Evolutionary conservation across 2,797 vertebrate species (phyloP).

Genomic region (Falco peregrinus): DNA sequence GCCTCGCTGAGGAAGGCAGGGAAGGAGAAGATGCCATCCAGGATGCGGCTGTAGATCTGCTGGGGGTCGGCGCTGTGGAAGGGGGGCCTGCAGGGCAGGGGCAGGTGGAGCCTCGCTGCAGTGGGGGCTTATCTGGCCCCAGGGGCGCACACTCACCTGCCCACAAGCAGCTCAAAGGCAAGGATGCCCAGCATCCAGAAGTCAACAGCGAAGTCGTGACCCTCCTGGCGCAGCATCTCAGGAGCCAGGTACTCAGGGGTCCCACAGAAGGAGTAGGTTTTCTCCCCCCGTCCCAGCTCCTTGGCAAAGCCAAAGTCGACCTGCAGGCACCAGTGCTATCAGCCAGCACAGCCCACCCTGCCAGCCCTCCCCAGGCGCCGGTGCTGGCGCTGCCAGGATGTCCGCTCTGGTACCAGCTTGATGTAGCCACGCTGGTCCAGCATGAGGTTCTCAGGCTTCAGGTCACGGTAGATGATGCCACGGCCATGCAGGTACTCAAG

Average conservation of each 20-base stretch:
- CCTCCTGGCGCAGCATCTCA: conserved; percentile 87
- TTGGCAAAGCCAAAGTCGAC: conserved; percentile 90
- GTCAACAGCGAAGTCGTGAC: conserved; percentile 84
- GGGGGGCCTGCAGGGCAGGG: conserved; percentile 71
- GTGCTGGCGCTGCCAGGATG: no score
- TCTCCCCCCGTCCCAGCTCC: conserved; percentile 80
- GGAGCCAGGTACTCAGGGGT: conserved; percentile 87
- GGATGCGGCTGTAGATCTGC: conserved; percentile 84
- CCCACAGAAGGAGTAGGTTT: conserved; percentile 86
- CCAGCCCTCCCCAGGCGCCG: neutral
- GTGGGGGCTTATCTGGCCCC: conserved; percentile 75
- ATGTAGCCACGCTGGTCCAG: conserved; percentile 69
- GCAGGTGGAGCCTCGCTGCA: neutral
- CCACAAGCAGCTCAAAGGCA: conserved; percentile 82
- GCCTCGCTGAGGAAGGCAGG: conserved; percentile 80
- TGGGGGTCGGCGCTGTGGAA: conserved; percentile 85
- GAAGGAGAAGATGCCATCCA: conserved; percentile 81
- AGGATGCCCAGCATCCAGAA: conserved; percentile 87
- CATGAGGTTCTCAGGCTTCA: conserved; percentile 90
- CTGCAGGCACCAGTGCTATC: conserved; percentile 18
- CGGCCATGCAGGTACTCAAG: conserved; percentile 84
- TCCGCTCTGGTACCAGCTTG: neutral
- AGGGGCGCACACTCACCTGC: conserved; percentile 77
- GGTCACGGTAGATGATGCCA: conserved; percentile 85
- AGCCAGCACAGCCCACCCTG: neutral